Evolutionary conservation across 2,113 vertebrate genomes (phyloP), one percentile per base, ranked within the genome.

Genomic region (Phrynocephalus versicolor): DNA sequence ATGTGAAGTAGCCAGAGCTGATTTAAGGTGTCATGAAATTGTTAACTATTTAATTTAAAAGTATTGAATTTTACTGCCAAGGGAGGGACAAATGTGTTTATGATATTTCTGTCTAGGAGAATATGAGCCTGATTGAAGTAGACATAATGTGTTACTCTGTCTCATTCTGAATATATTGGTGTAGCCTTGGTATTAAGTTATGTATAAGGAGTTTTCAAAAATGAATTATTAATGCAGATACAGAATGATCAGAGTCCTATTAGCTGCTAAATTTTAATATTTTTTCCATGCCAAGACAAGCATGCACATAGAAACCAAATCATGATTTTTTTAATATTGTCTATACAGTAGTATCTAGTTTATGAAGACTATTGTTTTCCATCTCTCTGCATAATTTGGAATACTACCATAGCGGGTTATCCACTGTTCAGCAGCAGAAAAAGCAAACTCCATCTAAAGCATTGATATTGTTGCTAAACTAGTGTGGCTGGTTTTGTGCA

Each of bases 191-290:
- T 64, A 57, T 39, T 81, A 45, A n/a, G 2, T 62, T 0, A 30
- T 84, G 1, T 86, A 87, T 41, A 19, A 80, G 72, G 37, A 85
- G 62, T 88, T 93, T 91, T 84, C 89, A 79, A 25, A 69, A 37
- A 35, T 73, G 58, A 25, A 90, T 91, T 84, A 84, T 23, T 84
- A 85, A 82, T 90, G 30, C 30, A 82, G 75, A 85, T 84, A 85
- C 23, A n/a, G 30, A 12, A 30, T 67, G 64, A 27, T 10, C 45
- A 51, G 45, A 51, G 10, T 51, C 45, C 45, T 51, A 51, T 51
- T 51, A 10, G 45, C 45, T 6, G 10, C 5, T 5, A 51, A 10
- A 51, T 51, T 51, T 51, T 51, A 51, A 51, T 10, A 51, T 10
- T 51, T 51, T 51, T 51, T n/a, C n/a, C 5, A 51, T 51, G 5